These are phyloP conservation scores for Dermatemys mawii DNA, from an alignment of 2,113 vertebrate species.

Conservation along the genomic window DNA sequence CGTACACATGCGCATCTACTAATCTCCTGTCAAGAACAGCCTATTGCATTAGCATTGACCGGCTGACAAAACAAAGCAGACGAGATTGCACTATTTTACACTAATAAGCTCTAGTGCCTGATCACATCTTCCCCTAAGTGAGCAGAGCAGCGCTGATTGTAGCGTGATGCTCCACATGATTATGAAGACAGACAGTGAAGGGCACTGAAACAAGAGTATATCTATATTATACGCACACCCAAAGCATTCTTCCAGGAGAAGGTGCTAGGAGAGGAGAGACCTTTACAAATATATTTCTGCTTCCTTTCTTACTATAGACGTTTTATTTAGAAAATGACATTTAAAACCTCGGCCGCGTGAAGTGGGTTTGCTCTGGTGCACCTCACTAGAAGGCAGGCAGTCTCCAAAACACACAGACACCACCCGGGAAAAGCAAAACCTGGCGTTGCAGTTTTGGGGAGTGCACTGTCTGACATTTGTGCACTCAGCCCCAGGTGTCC, in stretches of 20 bases:
- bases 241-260: neutral
- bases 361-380: neutral
- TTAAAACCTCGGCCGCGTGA: neutral
- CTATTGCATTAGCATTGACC: neutral
- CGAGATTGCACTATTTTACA: neutral
- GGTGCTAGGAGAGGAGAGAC: neutral
- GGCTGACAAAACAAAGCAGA: neutral
- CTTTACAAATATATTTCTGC: neutral
- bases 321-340: neutral
- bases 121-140: accelerated
- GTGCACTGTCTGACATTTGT: neutral
- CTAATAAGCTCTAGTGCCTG: neutral
- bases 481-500: neutral
- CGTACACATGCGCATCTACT: accelerated
- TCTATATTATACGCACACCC: accelerated
- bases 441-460: neutral
- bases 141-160: neutral
- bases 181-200: neutral
- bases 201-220: neutral
- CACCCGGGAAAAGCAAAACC: neutral
- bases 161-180: accelerated
- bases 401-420: neutral
- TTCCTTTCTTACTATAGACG: neutral
- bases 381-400: neutral
- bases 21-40: neutral